Evolutionary conservation across 1,140 invertebrate genomes (phyloP), one percentile per base, ranked within the genome.

Genomic region (Cydia splendana): DNA sequence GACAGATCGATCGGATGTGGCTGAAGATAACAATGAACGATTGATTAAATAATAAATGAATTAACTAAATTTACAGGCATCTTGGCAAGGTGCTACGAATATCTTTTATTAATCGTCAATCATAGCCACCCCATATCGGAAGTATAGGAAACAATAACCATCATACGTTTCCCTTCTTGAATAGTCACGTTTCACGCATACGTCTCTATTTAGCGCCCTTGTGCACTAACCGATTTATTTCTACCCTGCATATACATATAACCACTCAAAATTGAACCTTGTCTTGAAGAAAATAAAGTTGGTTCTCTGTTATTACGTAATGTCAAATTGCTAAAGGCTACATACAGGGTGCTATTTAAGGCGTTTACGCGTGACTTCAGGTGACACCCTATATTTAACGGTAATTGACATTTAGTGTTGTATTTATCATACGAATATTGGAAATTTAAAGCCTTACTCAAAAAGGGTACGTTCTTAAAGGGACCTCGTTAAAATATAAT

Each of bases 101-200:
- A 53, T 18, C 1, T 48, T 48, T 53, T 53, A 53, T 53, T n/a
- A 53, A 18, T 53, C 51, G 51, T 53, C n/a, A 53, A 53, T 18
- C 51, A 53, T 69, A 24, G 65, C 51, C 28, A 71, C 76, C 75
- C 65, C 34, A 13, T 42, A 76, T 51, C 80, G 82, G 82, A 84
- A 82, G 79, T 75, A 15, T 76, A 83, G 80, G 78, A 82, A 83
- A 85, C 81, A 84, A 85, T 86, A 87, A 86, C 75, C 45, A 76
- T 82, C 80, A 79, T 83, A 86, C 45, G 57, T 78, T 71, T 76
- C 62, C 65, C 78, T 75, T 74, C 51, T n/a, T 12, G 15, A 12
- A n/a, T 24, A 81, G 81, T 76, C 84, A 84, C 80, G 79, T 76
- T 51, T 77, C 57, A 81, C 65, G 76, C 74, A 79, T 81, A 81